phyloP scores from a whole-genome alignment of 2,113 vertebrate species.

The Melanotaenia duboulayi region DNA sequence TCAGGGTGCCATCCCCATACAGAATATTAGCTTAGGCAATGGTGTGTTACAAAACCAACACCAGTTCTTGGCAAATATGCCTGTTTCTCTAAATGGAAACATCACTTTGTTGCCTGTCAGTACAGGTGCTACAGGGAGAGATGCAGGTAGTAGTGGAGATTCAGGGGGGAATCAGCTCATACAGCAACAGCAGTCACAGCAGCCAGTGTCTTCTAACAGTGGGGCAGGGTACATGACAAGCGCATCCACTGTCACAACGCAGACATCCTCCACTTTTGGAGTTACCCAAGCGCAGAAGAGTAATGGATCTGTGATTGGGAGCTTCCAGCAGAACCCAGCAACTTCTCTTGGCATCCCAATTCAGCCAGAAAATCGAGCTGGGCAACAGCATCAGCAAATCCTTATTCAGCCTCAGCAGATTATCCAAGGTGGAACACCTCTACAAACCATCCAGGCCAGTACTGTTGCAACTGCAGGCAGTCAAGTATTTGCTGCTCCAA shows the following conservation, averaged over 20 bases:
- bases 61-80: conserved; percentile 94
- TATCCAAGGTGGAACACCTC: conserved; percentile 86
- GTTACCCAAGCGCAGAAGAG: conserved; percentile 72
- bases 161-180: conserved; percentile 65
- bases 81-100: conserved; percentile 93
- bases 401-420: conserved; percentile 89
- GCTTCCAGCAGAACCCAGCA: conserved; percentile 76
- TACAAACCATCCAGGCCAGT: conserved; percentile 89
- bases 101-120: conserved; percentile 94
- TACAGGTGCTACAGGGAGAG: conserved; percentile 72
- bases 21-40: conserved; percentile 90
- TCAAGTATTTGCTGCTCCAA: conserved; percentile 90
- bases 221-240: conserved; percentile 70
- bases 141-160: conserved; percentile 60
- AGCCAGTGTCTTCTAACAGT: conserved; percentile 62
- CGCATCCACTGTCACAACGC: conserved; percentile 86
- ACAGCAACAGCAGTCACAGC: conserved; percentile 64
- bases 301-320: conserved; percentile 45
- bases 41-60: conserved; percentile 90
- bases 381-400: conserved; percentile 84
- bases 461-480: conserved; percentile 84
- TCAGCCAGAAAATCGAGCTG: conserved; percentile 79
- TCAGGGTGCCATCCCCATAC: conserved; percentile 94
- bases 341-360: conserved; percentile 68
- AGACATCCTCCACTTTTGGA: conserved; percentile 81